Evolutionary conservation across 1,140 invertebrate genomes (phyloP).

Genomic region (Oedothorax gibbosus): DNA sequence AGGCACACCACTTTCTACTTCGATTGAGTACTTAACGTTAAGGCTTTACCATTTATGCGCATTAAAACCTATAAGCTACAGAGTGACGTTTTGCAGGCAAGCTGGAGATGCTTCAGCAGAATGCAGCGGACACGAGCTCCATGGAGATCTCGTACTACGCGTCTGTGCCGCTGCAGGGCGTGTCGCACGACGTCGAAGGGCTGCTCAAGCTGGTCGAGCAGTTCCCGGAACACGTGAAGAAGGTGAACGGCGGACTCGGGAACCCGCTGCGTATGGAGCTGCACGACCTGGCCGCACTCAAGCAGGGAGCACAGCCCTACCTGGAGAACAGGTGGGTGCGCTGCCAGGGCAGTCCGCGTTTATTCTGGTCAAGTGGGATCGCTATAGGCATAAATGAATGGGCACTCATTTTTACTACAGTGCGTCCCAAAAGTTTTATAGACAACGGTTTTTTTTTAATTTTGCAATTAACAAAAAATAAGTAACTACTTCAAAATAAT

Average conservation of each 20-base stretch:
- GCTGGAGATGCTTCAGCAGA: conserved; percentile 21
- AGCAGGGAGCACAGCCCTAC: conserved; percentile 1
- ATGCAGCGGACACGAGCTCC: conserved; percentile 6
- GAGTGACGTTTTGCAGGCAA: too few species aligned
- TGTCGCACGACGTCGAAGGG: conserved; percentile 37
- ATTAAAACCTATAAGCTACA: too few species aligned
- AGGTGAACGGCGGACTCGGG: conserved; percentile 43
- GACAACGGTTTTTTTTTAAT: too few species aligned
- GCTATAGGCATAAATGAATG: too few species aligned
- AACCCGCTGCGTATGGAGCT: conserved; percentile 53
- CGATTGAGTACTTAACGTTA: too few species aligned
- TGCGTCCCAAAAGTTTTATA: too few species aligned
- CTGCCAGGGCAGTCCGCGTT: too few species aligned
- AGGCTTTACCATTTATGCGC: too few species aligned
- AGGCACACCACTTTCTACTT: too few species aligned
- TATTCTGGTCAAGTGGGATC: background rate
- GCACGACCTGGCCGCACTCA: conserved; percentile 23
- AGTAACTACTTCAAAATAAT: too few species aligned
- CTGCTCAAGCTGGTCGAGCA: conserved; percentile 44
- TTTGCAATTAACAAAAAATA: too few species aligned
- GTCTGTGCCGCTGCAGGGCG: conserved; percentile 10
- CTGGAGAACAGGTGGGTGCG: conserved; percentile 40
- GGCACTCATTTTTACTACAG: too few species aligned
- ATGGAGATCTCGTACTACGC: conserved; percentile 54
- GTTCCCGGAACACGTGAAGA: conserved; percentile 39